Base-by-base conservation (phyloP, 2,113 vertebrate species). In the Otis tarda region DNA sequence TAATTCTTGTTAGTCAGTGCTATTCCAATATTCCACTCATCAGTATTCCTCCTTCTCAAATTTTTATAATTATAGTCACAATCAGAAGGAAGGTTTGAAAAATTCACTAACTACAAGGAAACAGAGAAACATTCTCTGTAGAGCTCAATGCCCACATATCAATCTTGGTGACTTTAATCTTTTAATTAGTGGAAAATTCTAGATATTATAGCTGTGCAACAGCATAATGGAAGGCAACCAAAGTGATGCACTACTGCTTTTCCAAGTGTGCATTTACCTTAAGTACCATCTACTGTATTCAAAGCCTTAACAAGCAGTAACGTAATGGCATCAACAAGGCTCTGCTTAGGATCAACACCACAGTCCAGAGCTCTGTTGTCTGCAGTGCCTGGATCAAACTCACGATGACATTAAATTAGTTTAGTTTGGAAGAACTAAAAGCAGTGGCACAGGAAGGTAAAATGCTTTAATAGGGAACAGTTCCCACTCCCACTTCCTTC, bases 11-110 rank as follows among this genome's bases (percentile, higher is more conserved):
- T 71, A 90, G 43, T 60, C 31, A 0, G 31, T 89, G 86, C 89
- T 84, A 89, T 87, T 94, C 73, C 86, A 89, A 77, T 87, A 94
- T 75, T 95, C 68, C 80, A 87, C 92, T 94, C 86, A 96, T 95
- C 94, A 96, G 92, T 90, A 96, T 95, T 95, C 94, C 89, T 95
- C 94, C 95, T 96, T 95, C 96, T 97, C 91, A 97, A 89, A 79
- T 84, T 95, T 93, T 95, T 95, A 79, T 95, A 91, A 95, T 95
- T 96, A 95, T 49, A 95, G 93, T 75, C 77, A 96, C 94, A 90
- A 90, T 95, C 91, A 95, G 61, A 91, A 94, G 45, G 56, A 89
- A 82, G 83, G 93, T 82, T 89, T 94, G 65, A 97, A 93, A 91
- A 95, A 95, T 61, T 73, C 91, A 89, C 81, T 79, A 94, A 89